phyloP scores from a whole-genome alignment of 2,797 vertebrate genomes.

The Amblyopsis hoosieri region DNA sequence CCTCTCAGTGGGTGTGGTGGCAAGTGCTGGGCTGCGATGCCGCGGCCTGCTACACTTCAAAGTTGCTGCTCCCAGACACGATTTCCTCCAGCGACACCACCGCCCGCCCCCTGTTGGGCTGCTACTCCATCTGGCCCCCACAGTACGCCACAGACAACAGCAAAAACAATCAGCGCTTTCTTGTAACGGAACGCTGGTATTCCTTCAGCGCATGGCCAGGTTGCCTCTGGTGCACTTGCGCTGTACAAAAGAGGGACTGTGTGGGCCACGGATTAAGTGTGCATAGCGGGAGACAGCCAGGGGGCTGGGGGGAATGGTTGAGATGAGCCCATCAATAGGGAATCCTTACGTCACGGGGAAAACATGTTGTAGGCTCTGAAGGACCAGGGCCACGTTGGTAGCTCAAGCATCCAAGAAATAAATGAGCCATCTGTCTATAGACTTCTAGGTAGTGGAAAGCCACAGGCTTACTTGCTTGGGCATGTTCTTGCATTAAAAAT shows the following conservation, averaged over 20 bases:
- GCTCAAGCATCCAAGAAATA: slow-evolving; percentile 31
- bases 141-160: slow-evolving; percentile 28
- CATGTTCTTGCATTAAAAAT: neutral
- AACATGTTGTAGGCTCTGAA: slow-evolving; percentile 35
- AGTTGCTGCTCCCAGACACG: slow-evolving; percentile 45
- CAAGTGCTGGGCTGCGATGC: slow-evolving; percentile 50
- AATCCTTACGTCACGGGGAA: slow-evolving; percentile 70
- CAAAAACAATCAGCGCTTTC: slow-evolving; percentile 42
- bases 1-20: slow-evolving; percentile 28
- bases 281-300: slow-evolving; percentile 20
- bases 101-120: neutral
- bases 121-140: slow-evolving; percentile 5
- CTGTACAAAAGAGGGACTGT: slow-evolving; percentile 69
- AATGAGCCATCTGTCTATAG: slow-evolving; percentile 9
- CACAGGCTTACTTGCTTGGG: slow-evolving; percentile 1
- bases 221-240: slow-evolving; percentile 28
- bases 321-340: slow-evolving; percentile 62
- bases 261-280: slow-evolving; percentile 52
- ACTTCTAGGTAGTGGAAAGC: slow-evolving; percentile 31
- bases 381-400: slow-evolving; percentile 16
- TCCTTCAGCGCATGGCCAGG: slow-evolving; percentile 41
- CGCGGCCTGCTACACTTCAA: slow-evolving; percentile 44
- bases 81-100: slow-evolving; percentile 25
- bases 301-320: slow-evolving; percentile 35
- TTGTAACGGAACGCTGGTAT: slow-evolving; percentile 46